A percentile compares a stretch with the other conserved stretches of the same genome.
Evolutionary conservation across 1,140 invertebrate species (phyloP).

Genomic region (Calephelis virginiensis): DNA sequence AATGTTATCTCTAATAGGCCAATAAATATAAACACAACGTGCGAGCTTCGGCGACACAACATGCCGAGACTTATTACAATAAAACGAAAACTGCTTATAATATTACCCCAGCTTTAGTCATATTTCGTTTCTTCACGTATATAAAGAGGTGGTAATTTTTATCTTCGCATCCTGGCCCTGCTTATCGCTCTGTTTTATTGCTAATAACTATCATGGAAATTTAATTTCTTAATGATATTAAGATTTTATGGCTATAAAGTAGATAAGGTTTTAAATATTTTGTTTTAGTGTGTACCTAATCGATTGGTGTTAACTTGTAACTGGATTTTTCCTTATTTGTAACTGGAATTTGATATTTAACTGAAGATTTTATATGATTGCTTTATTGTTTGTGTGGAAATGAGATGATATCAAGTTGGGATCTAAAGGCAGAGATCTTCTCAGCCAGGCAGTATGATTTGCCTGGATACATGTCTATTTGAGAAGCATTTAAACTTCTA

Average conservation of each 20-base stretch:
- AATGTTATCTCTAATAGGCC: conserved; percentile 79
- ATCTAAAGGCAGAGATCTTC: too few species aligned
- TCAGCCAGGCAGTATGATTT: too few species aligned
- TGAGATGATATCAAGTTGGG: too few species aligned
- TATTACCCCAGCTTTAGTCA: conserved; percentile 50
- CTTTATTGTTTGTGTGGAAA: too few species aligned
- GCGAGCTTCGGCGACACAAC: conserved; percentile 75
- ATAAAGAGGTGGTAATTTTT: conserved; percentile 20
- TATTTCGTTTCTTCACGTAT: conserved; percentile 33
- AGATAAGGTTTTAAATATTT: conserved; percentile 19
- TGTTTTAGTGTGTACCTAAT: conserved; percentile 20
- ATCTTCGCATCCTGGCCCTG: conserved; percentile 11
- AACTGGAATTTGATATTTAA: neutral
- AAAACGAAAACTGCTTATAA: conserved; percentile 60
- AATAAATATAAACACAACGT: conserved; percentile 75
- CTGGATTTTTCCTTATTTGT: neutral
- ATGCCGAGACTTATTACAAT: conserved; percentile 66
- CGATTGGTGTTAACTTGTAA: neutral
- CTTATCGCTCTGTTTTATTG: conserved; percentile 21
- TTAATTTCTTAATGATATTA: conserved; percentile 26
- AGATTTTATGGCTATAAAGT: conserved; percentile 20
- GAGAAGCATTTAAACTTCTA: too few species aligned
- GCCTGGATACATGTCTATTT: too few species aligned
- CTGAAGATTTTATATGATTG: neutral
- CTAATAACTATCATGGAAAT: conserved; percentile 16